A percentile compares a stretch with the other conserved stretches of the same genome.
Evolutionary conservation across 2,888 invertebrate genomes (phyloP).

Genomic region (Dasysyrphus tricinctus): DNA sequence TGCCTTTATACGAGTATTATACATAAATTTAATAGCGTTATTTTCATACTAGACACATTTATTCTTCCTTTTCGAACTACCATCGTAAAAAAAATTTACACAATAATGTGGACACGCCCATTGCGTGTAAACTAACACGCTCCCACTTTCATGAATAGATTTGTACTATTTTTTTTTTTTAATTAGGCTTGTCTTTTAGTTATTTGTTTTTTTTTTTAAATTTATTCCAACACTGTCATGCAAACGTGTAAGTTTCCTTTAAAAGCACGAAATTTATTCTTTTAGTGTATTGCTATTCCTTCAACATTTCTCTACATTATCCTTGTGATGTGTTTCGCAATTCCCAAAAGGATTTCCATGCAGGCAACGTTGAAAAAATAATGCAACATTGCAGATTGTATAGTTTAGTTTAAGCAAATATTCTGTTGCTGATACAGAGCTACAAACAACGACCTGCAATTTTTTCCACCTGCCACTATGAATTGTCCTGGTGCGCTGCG

Average conservation of each 20-base stretch:
- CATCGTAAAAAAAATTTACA: background rate
- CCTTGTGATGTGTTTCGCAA: constrained; percentile 28
- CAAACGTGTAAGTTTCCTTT: background rate
- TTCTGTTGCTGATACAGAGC: background rate
- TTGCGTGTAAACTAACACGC: background rate
- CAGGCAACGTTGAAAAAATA: constrained; percentile 20
- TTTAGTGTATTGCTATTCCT: constrained; percentile 43
- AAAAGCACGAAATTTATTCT: background rate
- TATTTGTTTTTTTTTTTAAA: background rate
- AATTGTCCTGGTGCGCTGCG: constrained; percentile 56
- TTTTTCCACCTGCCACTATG: constrained; percentile 50
- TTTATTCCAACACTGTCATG: constrained; percentile 4
- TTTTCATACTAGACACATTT: no score
- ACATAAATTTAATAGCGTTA: no score
- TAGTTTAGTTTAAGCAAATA: constrained; percentile 19
- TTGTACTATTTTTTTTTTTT: background rate
- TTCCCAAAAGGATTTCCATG: constrained; percentile 52
- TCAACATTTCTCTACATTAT: constrained; percentile 45
- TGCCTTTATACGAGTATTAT: no score
- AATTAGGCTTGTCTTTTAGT: background rate
- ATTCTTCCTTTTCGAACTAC: background rate
- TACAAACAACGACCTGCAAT: background rate
- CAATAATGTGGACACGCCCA: background rate
- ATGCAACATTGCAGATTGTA: constrained; percentile 38
- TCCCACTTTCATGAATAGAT: background rate